These are phyloP conservation scores for Drosophila bifasciata DNA, from an alignment of 1,140 invertebrate genomes.

Conservation along the genomic window DNA sequence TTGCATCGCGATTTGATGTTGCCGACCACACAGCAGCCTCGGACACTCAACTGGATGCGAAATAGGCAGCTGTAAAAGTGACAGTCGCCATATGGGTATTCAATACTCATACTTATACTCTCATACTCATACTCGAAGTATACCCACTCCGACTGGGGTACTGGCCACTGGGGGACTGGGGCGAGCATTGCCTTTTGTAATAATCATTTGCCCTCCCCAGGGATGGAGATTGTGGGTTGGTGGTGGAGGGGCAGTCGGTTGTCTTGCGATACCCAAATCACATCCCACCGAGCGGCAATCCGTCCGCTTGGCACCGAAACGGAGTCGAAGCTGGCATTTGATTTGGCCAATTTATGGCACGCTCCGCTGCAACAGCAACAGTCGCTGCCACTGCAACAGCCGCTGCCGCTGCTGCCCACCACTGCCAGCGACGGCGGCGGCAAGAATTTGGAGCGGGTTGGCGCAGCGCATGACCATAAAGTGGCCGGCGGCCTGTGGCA, in stretches of 20 bases:
- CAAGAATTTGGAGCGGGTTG: conserved; percentile 75
- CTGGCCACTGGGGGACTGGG: too few species aligned
- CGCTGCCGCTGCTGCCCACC: conserved; percentile 16
- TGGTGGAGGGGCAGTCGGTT: background rate
- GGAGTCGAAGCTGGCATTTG: conserved; percentile 54
- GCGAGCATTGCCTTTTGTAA: conserved; percentile 12
- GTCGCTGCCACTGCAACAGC: background rate
- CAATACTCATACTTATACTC: too few species aligned
- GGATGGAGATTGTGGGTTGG: background rate
- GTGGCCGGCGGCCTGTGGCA: conserved; percentile 55
- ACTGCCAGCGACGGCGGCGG: conserved; percentile 9
- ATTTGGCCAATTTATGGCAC: conserved; percentile 82
- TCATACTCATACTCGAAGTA: too few species aligned
- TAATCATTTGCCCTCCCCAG: conserved; percentile 14
- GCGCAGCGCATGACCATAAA: conserved; percentile 76
- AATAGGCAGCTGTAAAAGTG: background rate
- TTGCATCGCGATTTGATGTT: conserved; percentile 16
- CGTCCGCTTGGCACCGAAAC: conserved; percentile 33
- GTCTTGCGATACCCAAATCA: conserved; percentile 64
- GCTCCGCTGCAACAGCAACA: conserved; percentile 51
- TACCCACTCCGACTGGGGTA: too few species aligned
- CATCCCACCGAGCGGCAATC: conserved; percentile 53
- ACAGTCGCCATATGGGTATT: background rate
- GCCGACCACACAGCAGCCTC: conserved; percentile 21
- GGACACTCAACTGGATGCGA: background rate